Conservation (phyloP, 1,140 invertebrate genomes). For the Oedothorax gibbosus region DNA sequence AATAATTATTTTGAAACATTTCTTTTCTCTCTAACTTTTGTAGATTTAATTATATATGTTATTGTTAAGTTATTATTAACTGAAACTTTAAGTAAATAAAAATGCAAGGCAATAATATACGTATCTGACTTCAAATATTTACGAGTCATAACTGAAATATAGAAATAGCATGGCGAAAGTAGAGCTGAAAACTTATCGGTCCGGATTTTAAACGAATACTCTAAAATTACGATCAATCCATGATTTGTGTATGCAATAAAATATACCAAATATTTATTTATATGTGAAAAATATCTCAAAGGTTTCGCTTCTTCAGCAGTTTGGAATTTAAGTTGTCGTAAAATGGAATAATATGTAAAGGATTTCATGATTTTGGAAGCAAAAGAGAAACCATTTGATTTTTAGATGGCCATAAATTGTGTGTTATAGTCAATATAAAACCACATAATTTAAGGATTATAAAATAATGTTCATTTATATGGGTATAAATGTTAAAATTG, state of each 20-base stretch:
- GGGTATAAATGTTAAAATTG: background rate
- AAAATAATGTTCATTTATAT: background rate
- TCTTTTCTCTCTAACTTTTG: too few relatives aligned
- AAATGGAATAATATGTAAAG: slow-evolving; percentile 14
- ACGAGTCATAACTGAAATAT: too few relatives aligned
- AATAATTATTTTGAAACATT: too few relatives aligned
- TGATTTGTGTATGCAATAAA: background rate
- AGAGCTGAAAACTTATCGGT: background rate
- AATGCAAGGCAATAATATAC: too few relatives aligned
- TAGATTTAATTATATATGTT: too few relatives aligned
- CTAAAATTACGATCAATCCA: background rate
- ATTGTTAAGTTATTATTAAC: too few relatives aligned
- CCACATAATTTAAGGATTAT: background rate
- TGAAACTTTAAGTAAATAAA: too few relatives aligned
- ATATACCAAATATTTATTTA: background rate
- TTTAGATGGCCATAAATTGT: slow-evolving; percentile 3
- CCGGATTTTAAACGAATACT: slow-evolving; percentile 14
- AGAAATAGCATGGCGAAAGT: slow-evolving; percentile 10
- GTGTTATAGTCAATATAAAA: slow-evolving; percentile 9
- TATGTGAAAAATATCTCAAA: background rate
- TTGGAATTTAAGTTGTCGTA: slow-evolving; percentile 19
- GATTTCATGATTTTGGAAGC: slow-evolving; percentile 1
- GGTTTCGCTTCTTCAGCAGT: background rate
- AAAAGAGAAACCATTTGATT: background rate
- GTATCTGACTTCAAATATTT: too few relatives aligned